phyloP scores from a whole-genome alignment of 1,140 invertebrate species.

The Macrotrachela quadricornifera region DNA sequence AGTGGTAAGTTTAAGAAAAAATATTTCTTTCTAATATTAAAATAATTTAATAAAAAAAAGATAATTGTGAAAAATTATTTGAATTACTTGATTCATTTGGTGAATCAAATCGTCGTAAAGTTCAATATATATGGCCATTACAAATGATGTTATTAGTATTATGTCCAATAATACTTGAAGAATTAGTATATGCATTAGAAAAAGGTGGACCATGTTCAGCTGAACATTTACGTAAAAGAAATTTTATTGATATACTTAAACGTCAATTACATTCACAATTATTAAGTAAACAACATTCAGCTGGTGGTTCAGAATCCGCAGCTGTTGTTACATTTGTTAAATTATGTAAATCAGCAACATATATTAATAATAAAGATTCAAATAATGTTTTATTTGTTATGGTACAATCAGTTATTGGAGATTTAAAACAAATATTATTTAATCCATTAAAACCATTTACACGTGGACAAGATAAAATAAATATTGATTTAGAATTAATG shows the following conservation, averaged over 20 bases:
- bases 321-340: constrained; percentile 72
- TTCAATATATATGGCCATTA: constrained; percentile 65
- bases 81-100: constrained; percentile 70
- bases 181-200: constrained; percentile 4
- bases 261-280: constrained; percentile 56
- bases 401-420: constrained; percentile 72
- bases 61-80: constrained; percentile 75
- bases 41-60: too few species aligned
- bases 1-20: constrained; percentile 23
- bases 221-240: constrained; percentile 65
- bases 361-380: constrained; percentile 69
- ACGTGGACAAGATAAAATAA: constrained; percentile 49
- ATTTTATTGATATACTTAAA: constrained; percentile 75
- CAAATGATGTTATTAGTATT: constrained; percentile 81
- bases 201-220: constrained; percentile 47
- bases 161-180: constrained; percentile 46
- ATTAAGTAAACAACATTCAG: constrained; percentile 37
- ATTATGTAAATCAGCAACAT: constrained; percentile 84
- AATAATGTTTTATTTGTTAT: constrained; percentile 77
- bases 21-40: too few species aligned
- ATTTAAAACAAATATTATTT: constrained; percentile 67
- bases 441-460: constrained; percentile 71
- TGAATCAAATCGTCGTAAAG: constrained; percentile 61
- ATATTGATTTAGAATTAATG: constrained; percentile 75
- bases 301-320: constrained; percentile 47